Evolutionary conservation across 2,888 invertebrate species (phyloP), one percentile per base, ranked within the genome.

Genomic region (Tetragonula carbonaria): DNA sequence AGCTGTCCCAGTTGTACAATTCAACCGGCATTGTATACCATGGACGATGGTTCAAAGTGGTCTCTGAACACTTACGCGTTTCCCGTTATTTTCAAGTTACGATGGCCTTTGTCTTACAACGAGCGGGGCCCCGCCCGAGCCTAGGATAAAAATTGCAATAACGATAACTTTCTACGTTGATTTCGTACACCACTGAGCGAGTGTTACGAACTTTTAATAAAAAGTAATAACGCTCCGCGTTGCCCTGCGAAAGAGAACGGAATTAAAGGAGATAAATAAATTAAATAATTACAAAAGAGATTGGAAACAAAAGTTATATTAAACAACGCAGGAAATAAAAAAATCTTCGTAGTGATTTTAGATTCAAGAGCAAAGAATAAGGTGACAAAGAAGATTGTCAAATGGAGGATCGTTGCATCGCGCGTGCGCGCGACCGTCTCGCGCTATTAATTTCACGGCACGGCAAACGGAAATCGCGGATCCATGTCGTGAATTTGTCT

Each of bases 1-100:
- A 45, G 55, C 18, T 73, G 50, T 62, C 73, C 62, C 62, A 62
- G 62, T 73, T 73, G 50, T 21, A 21, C 73, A 51, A 73, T 73
- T 51, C 62, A 63, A 63, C 62, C 62, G 62, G 13, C 28, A 73
- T 62, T 62, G 73, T 62, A 28, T 16, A 23, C 28, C 50, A 28
- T 55, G 55, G 55, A 8, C 21, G 71, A 14, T 38, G n/a, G 33
- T 71, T 57, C n/a, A 55, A 57, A 71, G 55, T 33, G 38, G 55
- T n/a, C 33, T 16, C 33, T n/a, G 55, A 71, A 71, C 55, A 33
- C 71, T 71, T 38, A 38, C 0, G n/a, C 71, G 33, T 5, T 53
- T 28, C 6, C 13, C 51, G 13, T 55, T 55, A 55, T 71, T 57
- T 71, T 71, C 71, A 18, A 71, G 55, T 55, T 71, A n/a, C 21